Conservation (phyloP, 2,113 vertebrate species). For the Sebastes fasciatus region DNA sequence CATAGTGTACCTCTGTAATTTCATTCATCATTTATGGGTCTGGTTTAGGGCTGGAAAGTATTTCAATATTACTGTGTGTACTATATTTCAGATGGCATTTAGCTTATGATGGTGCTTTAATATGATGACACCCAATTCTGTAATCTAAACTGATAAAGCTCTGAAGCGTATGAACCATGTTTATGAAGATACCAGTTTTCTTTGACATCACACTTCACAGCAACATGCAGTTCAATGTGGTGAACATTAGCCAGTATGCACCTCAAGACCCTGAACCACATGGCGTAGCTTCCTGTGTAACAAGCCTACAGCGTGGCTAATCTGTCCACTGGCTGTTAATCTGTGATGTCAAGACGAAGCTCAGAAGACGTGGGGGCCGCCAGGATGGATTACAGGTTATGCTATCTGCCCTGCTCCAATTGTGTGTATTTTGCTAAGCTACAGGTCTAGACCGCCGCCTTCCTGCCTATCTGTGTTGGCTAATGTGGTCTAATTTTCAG, state of each 20-base stretch:
- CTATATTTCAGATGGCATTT: neutral
- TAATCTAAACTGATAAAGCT: neutral
- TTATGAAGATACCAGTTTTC: neutral
- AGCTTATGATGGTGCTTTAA: neutral
- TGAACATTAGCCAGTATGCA: neutral
- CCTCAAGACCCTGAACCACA: constrained; percentile 1
- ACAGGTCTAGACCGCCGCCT: constrained; percentile 48
- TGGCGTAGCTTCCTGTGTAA: neutral
- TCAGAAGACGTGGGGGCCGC: constrained; percentile 39
- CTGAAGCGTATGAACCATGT: neutral
- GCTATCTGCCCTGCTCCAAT: constrained; percentile 51
- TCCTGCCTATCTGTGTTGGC: constrained; percentile 21
- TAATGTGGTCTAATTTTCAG: neutral
- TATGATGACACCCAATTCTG: neutral
- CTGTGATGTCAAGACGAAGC: constrained; percentile 59
- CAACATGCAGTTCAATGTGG: neutral
- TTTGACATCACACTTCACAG: neutral
- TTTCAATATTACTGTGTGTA: too few species aligned
- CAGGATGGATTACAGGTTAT: constrained; percentile 61
- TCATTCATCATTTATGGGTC: neutral
- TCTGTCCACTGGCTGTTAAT: constrained; percentile 70
- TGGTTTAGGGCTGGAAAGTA: neutral
- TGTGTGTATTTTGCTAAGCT: constrained; percentile 20
- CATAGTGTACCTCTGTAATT: neutral
- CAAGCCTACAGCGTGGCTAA: constrained; percentile 45